Evolutionary conservation across 2,113 vertebrate species (phyloP).

Genomic region (Corythoichthys haematopterus): DNA sequence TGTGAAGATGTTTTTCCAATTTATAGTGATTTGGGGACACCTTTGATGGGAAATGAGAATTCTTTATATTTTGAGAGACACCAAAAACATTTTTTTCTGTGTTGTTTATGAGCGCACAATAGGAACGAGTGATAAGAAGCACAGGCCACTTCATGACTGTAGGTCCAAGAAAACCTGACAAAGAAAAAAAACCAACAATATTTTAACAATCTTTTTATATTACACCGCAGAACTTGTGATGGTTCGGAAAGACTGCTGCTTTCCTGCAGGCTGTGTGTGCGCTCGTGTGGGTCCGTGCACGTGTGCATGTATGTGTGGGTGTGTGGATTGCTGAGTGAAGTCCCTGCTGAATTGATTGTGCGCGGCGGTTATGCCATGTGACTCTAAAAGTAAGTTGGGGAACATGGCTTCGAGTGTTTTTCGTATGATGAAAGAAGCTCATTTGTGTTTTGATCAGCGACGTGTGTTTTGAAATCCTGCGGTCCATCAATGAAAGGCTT

Average conservation of each 20-base stretch:
- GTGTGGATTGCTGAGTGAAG: neutral
- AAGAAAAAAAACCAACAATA: neutral
- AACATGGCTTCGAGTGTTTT: neutral
- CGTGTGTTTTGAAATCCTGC: conserved; percentile 4
- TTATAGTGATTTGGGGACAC: too few relatives aligned
- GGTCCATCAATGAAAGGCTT: neutral
- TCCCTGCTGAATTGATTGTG: conserved; percentile 5
- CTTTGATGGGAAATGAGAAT: too few relatives aligned
- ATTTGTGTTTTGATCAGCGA: neutral
- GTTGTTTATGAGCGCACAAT: too few relatives aligned
- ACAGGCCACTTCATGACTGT: neutral
- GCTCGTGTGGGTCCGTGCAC: neutral
- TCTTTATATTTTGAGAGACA: too few relatives aligned
- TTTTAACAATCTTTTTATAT: neutral
- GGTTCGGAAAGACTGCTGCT: conserved; percentile 16
- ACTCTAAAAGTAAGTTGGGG: conserved; percentile 3
- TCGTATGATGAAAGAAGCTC: neutral
- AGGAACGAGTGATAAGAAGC: neutral
- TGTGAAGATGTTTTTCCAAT: too few relatives aligned
- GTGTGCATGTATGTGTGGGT: conserved; percentile 4
- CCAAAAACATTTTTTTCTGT: too few relatives aligned
- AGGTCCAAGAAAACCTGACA: neutral
- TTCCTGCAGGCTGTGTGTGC: conserved; percentile 22
- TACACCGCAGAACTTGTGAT: conserved; percentile 49
- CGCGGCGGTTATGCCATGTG: conserved; percentile 42